Evolutionary conservation across 2,797 vertebrate species (phyloP).

Genomic region (Apodemus agrarius): DNA sequence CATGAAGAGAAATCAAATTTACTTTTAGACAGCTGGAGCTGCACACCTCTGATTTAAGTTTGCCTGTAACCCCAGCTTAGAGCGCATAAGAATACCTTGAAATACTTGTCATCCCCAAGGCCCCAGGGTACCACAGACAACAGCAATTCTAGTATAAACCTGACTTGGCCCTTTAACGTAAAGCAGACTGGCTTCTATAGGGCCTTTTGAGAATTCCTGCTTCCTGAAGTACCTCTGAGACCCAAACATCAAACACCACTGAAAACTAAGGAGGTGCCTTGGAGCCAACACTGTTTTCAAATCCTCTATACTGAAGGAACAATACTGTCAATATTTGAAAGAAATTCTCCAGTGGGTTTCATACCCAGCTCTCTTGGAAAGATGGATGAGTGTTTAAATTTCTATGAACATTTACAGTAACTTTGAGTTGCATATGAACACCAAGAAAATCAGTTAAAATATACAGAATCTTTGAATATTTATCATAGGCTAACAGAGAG

Average conservation of each 20-base stretch:
- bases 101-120: constrained; percentile 50
- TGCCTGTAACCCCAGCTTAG: background rate
- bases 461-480: background rate
- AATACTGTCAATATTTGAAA: constrained; percentile 36
- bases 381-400: background rate
- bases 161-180: constrained; percentile 38
- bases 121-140: constrained; percentile 58
- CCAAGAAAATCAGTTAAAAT: constrained; percentile 19
- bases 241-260: constrained; percentile 58
- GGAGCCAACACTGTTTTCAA: constrained; percentile 15
- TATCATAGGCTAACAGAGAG: background rate
- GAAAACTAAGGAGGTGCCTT: constrained; percentile 27
- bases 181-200: constrained; percentile 57
- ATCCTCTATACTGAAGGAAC: background rate
- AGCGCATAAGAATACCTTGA: constrained; percentile 46
- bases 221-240: constrained; percentile 32
- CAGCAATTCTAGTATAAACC: constrained; percentile 18
- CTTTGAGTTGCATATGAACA: background rate
- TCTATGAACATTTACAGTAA: constrained; percentile 28
- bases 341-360: constrained; percentile 14
- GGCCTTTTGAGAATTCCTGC: constrained; percentile 53
- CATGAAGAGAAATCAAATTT: constrained; percentile 44
- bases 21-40: background rate
- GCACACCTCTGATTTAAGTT: constrained; percentile 38
- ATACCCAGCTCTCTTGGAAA: background rate